Evolutionary conservation across 2,888 invertebrate genomes (phyloP), one percentile per base, ranked within the genome.

Genomic region (Harmothoe impar): DNA sequence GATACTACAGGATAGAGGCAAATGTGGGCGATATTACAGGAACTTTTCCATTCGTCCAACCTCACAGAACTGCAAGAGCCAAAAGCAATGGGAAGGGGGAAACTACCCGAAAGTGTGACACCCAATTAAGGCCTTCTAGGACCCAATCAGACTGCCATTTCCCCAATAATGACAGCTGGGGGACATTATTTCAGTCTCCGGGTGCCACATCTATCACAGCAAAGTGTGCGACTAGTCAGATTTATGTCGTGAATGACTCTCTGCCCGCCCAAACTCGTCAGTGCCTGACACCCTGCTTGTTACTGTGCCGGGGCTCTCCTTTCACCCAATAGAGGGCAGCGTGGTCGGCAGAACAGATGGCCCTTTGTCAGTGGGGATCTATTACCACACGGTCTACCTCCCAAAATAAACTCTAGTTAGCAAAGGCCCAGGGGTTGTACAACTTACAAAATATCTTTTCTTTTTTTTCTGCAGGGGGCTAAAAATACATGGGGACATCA

Each of bases 111-210:
- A 25, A 72, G 72, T 72, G 72, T 25, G 72, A 72, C 25, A 72
- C 29, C 72, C 72, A 72, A 72, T 72, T 72, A 72, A 43, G 72
- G 72, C 20, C 72, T n/a, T n/a, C 20, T 72, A 72, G 29, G 72
- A 25, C 25, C 72, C 72, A 72, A 72, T 72, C 72, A 72, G 72
- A n/a, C n/a, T 62, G 72, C 31, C 3, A 23, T n/a, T 72, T 72
- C 31, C 72, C 29, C 25, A 29, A 29, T 72, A 72, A 72, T 29
- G 72, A 72, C 72, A 72, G 72, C 72, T 72, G 72, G 29, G 72
- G 72, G 29, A 72, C 72, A 72, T 72, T 72, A 72, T 72, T 72
- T 72, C 72, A n/a, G 72, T 29, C 72, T 72, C 72, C 17, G 29
- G 72, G 12, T 29, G 72, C 72, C 29, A 72, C 31, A 29, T 72